Conservation (phyloP, 2,797 vertebrate species). For the Ctenosaura bakeri region DNA sequence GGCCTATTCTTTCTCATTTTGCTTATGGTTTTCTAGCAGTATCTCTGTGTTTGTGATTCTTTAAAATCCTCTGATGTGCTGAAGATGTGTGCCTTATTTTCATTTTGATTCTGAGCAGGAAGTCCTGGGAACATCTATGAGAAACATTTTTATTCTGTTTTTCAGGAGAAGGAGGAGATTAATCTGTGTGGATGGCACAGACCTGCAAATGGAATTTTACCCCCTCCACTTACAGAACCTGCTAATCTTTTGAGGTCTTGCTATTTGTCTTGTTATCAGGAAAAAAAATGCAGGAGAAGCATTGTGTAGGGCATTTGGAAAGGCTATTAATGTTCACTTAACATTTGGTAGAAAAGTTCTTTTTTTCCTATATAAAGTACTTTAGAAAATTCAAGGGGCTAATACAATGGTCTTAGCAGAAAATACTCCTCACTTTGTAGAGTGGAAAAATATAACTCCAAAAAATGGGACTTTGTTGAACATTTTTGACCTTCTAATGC, state of each 20-base stretch:
- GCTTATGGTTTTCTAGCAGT: neutral
- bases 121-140: neutral
- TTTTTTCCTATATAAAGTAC: neutral
- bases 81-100: neutral
- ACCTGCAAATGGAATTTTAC: neutral
- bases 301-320: slow-evolving; percentile 18
- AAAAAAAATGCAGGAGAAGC: neutral
- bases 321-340: slow-evolving; percentile 1
- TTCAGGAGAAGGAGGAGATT: neutral
- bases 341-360: neutral
- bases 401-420: slow-evolving; percentile 1
- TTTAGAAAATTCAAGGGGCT: neutral
- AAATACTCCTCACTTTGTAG: neutral
- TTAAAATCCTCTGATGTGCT: neutral
- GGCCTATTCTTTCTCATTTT: neutral
- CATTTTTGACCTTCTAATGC: neutral
- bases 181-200: neutral
- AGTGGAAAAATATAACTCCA: neutral
- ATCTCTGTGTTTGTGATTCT: neutral
- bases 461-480: slow-evolving; percentile 6
- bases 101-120: neutral
- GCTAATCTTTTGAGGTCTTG: neutral
- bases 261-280: neutral
- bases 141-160: neutral
- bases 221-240: neutral